Base-by-base conservation (phyloP, 2,888 invertebrate genomes). In the Anaspis maculata region DNA sequence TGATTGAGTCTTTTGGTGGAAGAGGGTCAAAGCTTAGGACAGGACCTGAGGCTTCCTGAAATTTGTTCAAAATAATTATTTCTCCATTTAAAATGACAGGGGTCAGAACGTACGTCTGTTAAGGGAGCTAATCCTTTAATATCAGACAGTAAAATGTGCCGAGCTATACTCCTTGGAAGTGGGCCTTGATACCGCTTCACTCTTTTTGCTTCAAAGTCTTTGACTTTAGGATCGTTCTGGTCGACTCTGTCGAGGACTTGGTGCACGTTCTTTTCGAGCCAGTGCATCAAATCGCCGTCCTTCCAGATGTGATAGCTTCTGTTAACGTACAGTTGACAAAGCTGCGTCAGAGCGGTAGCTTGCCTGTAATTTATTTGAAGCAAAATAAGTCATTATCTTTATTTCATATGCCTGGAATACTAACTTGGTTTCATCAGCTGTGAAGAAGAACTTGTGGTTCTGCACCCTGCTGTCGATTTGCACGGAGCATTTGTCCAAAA, bases 291-390 rank as follows among this genome's bases (percentile, higher is more conserved):
- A 39, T 77, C 78, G 11, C 74, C 67, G 46, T 84, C 81, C 54
- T 85, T 84, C 89, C 90, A 91, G 28, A 87, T 69, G 31, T 82
- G 76, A 56, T 76, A 78, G 45, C 76, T 77, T 27, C 88, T 73
- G 33, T 76, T 76, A 10, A 86, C 72, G 56, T 88, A 90, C 41
- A 91, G 66, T 22, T 73, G 70, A 39, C 82, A 72, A 29, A 90
- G 61, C 52, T 85, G 80, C 42, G 74, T 73, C 35, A 90, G 61
- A 5, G 84, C 73, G 15, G 71, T 66, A 7, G 76, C 67, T 64
- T 79, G 77, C 42, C 76, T 76, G 54, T n/a, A n/a, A n/a, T n/a
- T n/a, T n/a, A n/a, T n/a, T n/a, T n/a, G 54, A 32, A 36, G 3
- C 3, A 12, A 27, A 13, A 25, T 2, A 13, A 29, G 12, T 27